phyloP scores from a whole-genome alignment of 1,140 invertebrate species.

The Sycophaga agraensis region DNA sequence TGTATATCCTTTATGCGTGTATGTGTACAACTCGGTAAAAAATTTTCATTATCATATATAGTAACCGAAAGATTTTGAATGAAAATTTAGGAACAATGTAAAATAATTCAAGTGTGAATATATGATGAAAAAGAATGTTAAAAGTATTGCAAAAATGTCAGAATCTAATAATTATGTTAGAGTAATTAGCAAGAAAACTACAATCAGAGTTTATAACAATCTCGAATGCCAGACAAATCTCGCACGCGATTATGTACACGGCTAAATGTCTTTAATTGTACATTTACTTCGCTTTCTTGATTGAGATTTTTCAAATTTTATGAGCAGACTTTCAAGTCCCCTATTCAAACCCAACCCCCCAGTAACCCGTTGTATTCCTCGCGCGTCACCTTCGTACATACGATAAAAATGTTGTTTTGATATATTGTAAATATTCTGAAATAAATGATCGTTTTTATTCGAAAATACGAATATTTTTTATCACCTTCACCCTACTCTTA shows the following conservation, averaged over 20 bases:
- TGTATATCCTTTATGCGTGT: too few relatives aligned
- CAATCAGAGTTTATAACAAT: slow-evolving; percentile 26
- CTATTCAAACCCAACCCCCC: neutral
- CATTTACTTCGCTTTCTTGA: slow-evolving; percentile 4
- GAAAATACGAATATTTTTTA: slow-evolving; percentile 16
- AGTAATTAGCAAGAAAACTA: slow-evolving; percentile 1
- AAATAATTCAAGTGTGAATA: neutral
- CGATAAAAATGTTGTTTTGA: slow-evolving; percentile 46
- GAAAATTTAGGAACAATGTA: neutral
- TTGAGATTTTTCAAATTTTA: slow-evolving; percentile 34
- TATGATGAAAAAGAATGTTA: neutral
- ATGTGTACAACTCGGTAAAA: too few relatives aligned
- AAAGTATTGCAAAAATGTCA: neutral
- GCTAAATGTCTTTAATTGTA: slow-evolving; percentile 4
- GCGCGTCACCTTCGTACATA: slow-evolving; percentile 27
- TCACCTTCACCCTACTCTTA: too few relatives aligned
- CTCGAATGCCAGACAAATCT: slow-evolving; percentile 1
- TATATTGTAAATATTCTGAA: slow-evolving; percentile 55
- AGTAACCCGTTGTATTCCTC: slow-evolving; percentile 7
- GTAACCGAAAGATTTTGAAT: neutral
- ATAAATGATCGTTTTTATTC: slow-evolving; percentile 57
- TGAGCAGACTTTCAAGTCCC: slow-evolving; percentile 25
- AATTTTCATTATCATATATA: too few relatives aligned
- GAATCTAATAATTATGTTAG: neutral
- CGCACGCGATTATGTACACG: neutral